Percentiles rank a stretch among this genome's conserved stretches.
Conservation (phyloP, 2,113 vertebrate genomes). For the Melozone crissalis region DNA sequence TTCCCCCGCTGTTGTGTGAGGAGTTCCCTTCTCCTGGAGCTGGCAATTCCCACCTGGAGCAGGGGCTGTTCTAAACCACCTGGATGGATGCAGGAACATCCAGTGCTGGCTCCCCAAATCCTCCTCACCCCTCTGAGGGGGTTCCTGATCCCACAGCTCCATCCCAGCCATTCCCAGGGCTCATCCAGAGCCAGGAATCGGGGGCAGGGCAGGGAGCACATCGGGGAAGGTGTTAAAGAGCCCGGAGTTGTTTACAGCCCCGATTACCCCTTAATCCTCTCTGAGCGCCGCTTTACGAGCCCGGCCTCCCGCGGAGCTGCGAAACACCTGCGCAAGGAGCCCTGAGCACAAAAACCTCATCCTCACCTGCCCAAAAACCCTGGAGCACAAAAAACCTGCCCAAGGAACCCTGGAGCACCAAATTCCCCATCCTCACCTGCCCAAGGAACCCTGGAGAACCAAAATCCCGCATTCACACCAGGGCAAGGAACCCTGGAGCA, state of each 20-base stretch:
- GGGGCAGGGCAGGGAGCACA: background rate
- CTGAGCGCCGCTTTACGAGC: background rate
- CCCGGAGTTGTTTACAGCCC: constrained; percentile 38
- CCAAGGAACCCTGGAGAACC: no score
- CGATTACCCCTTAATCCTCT: constrained; percentile 30
- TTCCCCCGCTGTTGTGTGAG: fast-evolving
- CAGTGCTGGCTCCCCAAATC: no score
- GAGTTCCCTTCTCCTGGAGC: fast-evolving
- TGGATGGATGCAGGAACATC: no score
- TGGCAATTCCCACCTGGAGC: background rate
- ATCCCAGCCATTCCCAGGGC: background rate
- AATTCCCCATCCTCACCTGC: background rate
- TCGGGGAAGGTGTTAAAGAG: constrained; percentile 30
- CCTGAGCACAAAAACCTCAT: background rate
- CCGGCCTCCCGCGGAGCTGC: background rate
- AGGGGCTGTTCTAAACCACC: background rate
- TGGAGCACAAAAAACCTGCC: background rate
- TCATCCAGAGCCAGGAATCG: background rate
- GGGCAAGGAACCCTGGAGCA: no score
- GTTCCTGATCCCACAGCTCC: background rate
- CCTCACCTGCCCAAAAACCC: background rate
- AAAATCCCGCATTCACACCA: no score
- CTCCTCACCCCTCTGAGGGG: no score
- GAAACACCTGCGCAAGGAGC: background rate
- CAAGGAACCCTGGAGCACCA: no score